These are phyloP conservation scores for Tragelaphus imberbis DNA, from an alignment of 2,113 vertebrate species.

Conservation along the genomic window DNA sequence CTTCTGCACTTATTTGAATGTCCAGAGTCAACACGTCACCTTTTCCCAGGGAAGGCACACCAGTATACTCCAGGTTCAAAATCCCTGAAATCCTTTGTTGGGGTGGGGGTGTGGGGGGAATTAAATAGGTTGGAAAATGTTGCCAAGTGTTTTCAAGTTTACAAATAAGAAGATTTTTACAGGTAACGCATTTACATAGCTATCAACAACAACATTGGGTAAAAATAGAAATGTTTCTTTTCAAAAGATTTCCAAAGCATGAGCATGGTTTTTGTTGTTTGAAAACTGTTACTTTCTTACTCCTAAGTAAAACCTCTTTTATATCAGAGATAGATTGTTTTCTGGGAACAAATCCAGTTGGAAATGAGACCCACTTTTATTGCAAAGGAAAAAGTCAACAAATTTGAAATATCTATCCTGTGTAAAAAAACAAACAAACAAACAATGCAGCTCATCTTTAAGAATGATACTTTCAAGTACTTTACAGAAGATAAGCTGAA, in stretches of 20 bases:
- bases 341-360: not conserved
- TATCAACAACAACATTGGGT: not conserved
- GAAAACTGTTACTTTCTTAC: not conserved
- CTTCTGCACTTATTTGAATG: not conserved
- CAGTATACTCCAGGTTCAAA: not conserved
- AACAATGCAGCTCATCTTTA: not conserved
- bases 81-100: not conserved
- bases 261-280: not conserved
- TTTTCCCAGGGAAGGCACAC: not conserved
- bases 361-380: not conserved
- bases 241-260: not conserved
- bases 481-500: not conserved
- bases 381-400: not conserved
- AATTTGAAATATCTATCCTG: not conserved
- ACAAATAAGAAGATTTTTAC: not conserved
- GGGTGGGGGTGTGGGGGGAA: not conserved
- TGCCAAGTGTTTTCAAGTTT: not conserved
- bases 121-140: not conserved
- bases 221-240: not conserved
- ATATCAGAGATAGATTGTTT: not conserved
- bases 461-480: not conserved
- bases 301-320: not conserved
- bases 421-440: not conserved
- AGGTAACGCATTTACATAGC: not conserved
- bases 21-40: not conserved